Evolutionary conservation across 2,113 vertebrate species (phyloP), one percentile per base, ranked within the genome.

Genomic region (Girardinichthys multiradiatus): DNA sequence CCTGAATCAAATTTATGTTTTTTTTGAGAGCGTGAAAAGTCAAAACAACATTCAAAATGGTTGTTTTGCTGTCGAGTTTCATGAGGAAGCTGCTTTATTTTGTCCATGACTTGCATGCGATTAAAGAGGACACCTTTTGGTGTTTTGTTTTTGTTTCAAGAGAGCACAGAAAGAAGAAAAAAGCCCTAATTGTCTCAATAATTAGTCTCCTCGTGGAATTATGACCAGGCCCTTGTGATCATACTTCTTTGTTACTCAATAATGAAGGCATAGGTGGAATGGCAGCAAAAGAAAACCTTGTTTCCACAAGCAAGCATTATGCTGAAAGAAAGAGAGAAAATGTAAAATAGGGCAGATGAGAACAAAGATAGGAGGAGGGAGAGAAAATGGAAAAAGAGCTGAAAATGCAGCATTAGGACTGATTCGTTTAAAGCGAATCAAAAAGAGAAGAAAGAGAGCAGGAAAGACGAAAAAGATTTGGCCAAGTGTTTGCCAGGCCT

Each of bases 111-210:
- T 86, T 67, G 4, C 61, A 69, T 59, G 65, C 81, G 82, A 90
- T 88, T 86, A 90, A 77, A 79, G 76, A 84, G 77, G 79, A 82
- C 75, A 84, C 80, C 83, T 91, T 85, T 89, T 80, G 80, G 79
- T 70, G 83, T 74, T 91, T 90, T 89, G 70, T 87, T 89, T n/a
- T 84, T 63, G 83, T 78, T 86, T 68, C 81, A 76, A 87, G 66
- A 72, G 74, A 85, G 79, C 81, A 80, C 70, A 85, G 61, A 80
- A 61, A 68, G 73, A 80, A 62, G 31, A 45, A 10, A 67, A 81
- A 80, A 45, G 31, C 24, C 19, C 69, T 85, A 88, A 87, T 89
- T 90, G 83, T 89, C 76, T 91, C 85, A 84, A 91, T 91, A 87
- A 91, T 92, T 89, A 89, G 79, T 84, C 76, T 65, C 75, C 1